phyloP scores from a whole-genome alignment of 2,888 invertebrate species.

The Hartigia nigra region DNA sequence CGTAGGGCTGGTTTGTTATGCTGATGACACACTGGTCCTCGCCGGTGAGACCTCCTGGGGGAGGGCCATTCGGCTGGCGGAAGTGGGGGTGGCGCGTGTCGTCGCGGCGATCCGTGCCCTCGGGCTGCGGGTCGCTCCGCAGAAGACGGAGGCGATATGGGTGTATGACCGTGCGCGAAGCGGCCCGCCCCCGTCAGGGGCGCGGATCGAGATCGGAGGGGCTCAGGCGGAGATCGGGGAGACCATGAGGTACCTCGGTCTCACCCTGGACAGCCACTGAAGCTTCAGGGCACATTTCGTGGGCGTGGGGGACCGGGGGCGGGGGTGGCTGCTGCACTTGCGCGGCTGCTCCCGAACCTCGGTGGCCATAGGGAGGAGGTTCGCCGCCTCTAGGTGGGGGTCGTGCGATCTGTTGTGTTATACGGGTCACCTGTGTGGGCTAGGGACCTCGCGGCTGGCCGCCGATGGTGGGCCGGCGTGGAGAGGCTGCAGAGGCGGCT shows the following conservation, averaged over 20 bases:
- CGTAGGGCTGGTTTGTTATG: conserved; percentile 2
- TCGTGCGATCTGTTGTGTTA: no score
- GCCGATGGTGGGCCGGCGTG: no score
- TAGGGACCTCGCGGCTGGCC: no score
- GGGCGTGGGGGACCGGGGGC: no score
- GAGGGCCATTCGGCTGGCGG: not conserved
- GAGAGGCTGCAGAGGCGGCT: no score
- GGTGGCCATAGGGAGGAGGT: no score
- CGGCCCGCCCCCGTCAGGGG: conserved; percentile 1
- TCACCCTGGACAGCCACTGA: conserved; percentile 5
- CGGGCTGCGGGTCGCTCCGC: not conserved
- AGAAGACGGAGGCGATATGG: not conserved
- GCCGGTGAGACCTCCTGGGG: not conserved
- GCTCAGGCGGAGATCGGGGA: not conserved
- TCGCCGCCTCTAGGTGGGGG: no score
- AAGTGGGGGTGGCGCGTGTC: no score
- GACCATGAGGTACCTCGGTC: not conserved
- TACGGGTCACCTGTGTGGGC: no score
- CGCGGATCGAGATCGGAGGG: not conserved
- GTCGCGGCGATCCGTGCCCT: not conserved
- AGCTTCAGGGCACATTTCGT: not conserved
- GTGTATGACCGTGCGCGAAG: not conserved
- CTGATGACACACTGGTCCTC: conserved; percentile 7
- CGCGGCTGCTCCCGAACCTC: no score
- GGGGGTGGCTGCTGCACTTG: no score